Evolutionary conservation across 2,797 vertebrate genomes (phyloP), one percentile per base, ranked within the genome.

Genomic region (Odontamblyopus rebecca): DNA sequence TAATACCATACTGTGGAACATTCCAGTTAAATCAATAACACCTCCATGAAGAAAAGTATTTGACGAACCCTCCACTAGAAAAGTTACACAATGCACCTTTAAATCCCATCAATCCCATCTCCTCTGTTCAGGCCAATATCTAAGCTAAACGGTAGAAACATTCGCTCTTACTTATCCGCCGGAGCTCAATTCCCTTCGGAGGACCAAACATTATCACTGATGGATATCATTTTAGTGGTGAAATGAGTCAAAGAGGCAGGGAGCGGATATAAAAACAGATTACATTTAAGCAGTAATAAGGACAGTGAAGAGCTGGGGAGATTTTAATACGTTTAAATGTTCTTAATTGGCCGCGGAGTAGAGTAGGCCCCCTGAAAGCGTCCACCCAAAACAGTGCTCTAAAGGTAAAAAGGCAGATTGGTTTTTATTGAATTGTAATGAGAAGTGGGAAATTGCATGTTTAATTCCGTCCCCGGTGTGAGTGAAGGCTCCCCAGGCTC

Each of bases 351-450:
- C 85, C 89, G 83, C 85, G 77, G 85, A 90, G 88, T 90, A 75
- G 85, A 91, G 85, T 80, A 77, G 78, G 85, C 75, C 83, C 83
- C 85, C 87, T 87, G 86, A 88, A 90, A 91, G 88, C 89, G 89
- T 89, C 85, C 89, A 89, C 88, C 89, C 86, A 88, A 89, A 90
- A 91, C 87, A 89, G 70, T 79, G 83, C 90, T 91, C 87, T 87
- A 91, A 91, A 92, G 89, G 90, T 92, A 92, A 91, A 90, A 90
- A 38, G 30, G 88, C 88, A 90, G 88, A 89, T 91, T 89, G 90
- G 80, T 86, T 90, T 90, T 91, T 91, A 91, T 91, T 91, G 91
- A 90, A 92, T 89, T 89, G 89, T 91, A 91, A 92, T 91, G 90
- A 92, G 90, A 89, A 91, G 88, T 83, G 89, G 90, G 89, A 91